Evolutionary conservation across 2,888 invertebrate genomes (phyloP), one percentile per base, ranked within the genome.

Genomic region (Limnephilus lunatus): DNA sequence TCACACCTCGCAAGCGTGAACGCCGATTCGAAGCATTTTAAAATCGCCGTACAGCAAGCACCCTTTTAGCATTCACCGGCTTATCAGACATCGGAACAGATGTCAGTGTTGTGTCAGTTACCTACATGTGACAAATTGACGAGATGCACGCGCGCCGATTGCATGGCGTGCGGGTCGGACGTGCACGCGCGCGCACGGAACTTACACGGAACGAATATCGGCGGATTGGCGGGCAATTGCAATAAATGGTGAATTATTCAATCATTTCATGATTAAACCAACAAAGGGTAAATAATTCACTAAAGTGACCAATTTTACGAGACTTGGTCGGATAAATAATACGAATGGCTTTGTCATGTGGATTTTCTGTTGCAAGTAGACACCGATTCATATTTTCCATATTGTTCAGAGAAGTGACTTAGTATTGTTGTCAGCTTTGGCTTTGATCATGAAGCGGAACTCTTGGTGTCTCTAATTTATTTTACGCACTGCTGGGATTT

Each of bases 41-140:
- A 81, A 90, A 44, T 90, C 83, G 68, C 85, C 31, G 82, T 39
- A 53, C 68, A 35, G 19, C 39, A 85, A 39, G 68, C 91, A 91
- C 48, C 89, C 48, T 87, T 91, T 89, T 68, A 80, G 82, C 92
- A 83, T 85, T 90, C 81, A 25, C 19, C 85, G 31, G 53, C 48
- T 90, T 93, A 93, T 93, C 93, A 68, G 30, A 30, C 35, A 93
- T 93, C 93, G 82, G 81, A 92, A 93, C 93, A 93, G 92, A 92
- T 93, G 93, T 92, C 93, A 91, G 90, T 88, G 87, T 81, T 91
- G 53, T 92, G 80, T 31, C 91, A 82, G 80, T 86, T 30, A 86
- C 80, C 44, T 82, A 90, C 90, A 92, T 89, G 92, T 92, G 93
- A 93, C 93, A 92, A 93, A 93, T 93, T 92, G 92, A 87, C 91